Conservation (phyloP, 2,113 vertebrate genomes). For the Peromyscus maniculatus region DNA sequence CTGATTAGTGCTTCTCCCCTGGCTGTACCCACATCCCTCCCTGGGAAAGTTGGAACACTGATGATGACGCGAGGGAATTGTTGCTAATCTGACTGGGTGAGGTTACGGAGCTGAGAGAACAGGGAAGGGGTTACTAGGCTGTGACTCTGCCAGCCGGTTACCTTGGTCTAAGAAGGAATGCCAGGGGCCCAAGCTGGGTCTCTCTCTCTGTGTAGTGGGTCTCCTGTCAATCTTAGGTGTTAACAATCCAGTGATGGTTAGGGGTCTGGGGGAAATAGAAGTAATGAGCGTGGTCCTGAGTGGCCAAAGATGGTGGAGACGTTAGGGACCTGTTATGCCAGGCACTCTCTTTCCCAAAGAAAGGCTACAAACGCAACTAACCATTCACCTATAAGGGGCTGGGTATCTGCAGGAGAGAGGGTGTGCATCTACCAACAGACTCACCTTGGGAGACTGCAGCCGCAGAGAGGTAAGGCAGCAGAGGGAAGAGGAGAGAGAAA, state of each 20-base stretch:
- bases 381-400: rapidly evolving
- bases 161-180: not conserved
- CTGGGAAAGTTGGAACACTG: not conserved
- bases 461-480: conserved; percentile 83
- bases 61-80: not conserved
- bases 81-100: not conserved
- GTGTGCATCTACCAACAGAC: conserved; percentile 24
- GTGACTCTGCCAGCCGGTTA: not conserved
- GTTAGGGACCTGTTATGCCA: rapidly evolving
- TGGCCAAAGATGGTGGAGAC: rapidly evolving
- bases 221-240: not conserved
- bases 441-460: conserved; percentile 93
- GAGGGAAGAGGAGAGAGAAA: conserved; percentile 77
- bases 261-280: rapidly evolving
- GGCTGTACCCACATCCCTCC: not conserved
- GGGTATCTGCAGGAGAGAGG: not conserved
- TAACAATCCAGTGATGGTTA: not conserved
- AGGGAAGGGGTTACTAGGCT: not conserved
- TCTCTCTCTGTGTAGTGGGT: not conserved
- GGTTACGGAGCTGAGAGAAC: not conserved
- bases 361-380: not conserved
- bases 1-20: not conserved
- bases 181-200: not conserved
- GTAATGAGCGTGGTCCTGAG: rapidly evolving
- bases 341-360: not conserved